These are phyloP conservation scores for Endotricha flammealis DNA, from an alignment of 2,888 invertebrate genomes.

Conservation along the genomic window DNA sequence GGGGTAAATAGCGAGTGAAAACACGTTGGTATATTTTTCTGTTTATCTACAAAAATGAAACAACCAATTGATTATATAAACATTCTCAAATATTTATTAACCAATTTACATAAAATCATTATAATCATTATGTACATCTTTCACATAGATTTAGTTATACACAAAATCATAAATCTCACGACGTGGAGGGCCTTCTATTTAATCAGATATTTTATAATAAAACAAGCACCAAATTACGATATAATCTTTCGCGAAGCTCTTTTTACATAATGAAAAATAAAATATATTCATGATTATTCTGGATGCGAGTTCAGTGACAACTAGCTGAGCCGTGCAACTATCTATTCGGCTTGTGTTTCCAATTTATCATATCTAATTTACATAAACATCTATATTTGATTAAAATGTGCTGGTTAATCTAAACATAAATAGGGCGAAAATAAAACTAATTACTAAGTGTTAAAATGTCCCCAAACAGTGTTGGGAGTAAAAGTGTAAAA, in stretches of 20 bases:
- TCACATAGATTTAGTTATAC: conserved; percentile 72
- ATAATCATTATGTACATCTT: conserved; percentile 74
- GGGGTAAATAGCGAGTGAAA: too few relatives aligned
- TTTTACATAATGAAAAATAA: conserved; percentile 49
- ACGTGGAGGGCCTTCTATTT: conserved; percentile 74
- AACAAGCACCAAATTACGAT: conserved; percentile 75
- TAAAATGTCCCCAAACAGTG: conserved; percentile 39
- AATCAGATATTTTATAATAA: conserved; percentile 55
- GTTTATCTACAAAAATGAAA: conserved; percentile 37
- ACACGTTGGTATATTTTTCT: too few relatives aligned
- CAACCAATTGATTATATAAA: conserved; percentile 69
- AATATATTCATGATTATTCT: conserved; percentile 31
- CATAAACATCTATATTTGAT: conserved; percentile 33
- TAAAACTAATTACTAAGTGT: conserved; percentile 45
- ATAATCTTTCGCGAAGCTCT: conserved; percentile 69
- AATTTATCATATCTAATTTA: conserved; percentile 31
- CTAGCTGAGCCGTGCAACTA: conserved; percentile 28
- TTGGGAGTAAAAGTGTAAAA: conserved; percentile 19
- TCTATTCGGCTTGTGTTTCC: conserved; percentile 25
- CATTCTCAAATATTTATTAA: conserved; percentile 79
- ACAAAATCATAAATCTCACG: conserved; percentile 70
- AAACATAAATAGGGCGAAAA: conserved; percentile 59
- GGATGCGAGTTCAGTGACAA: conserved; percentile 24
- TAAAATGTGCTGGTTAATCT: conserved; percentile 54
- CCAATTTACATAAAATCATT: conserved; percentile 77